These are phyloP conservation scores for Aspidapion aeneum DNA, from an alignment of 2,888 invertebrate genomes.

Conservation along the genomic window DNA sequence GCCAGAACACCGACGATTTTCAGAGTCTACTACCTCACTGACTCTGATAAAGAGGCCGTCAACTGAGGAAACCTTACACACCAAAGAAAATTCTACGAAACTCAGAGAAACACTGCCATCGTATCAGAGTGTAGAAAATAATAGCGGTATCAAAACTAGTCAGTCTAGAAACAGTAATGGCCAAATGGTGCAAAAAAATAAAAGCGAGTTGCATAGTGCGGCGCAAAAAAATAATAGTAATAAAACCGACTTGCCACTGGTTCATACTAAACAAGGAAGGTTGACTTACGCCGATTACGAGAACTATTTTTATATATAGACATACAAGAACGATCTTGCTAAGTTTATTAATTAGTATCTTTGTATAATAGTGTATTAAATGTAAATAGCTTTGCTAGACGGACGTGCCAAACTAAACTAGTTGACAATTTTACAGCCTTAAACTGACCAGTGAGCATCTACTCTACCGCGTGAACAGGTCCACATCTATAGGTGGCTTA, in stretches of 20 bases:
- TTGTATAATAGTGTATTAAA: background rate
- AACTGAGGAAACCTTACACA: slow-evolving; percentile 20
- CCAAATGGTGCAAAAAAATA: slow-evolving; percentile 14
- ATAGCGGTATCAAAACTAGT: slow-evolving; percentile 4
- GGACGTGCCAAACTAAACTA: background rate
- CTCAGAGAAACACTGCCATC: no score
- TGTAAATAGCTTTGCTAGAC: background rate
- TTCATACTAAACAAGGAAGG: slow-evolving; percentile 30
- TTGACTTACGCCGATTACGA: slow-evolving; percentile 60
- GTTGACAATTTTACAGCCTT: no score
- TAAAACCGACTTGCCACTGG: background rate
- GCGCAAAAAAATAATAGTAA: slow-evolving; percentile 32
- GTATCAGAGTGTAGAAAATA: no score
- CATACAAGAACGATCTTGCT: background rate
- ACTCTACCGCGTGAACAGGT: no score
- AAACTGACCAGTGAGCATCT: no score
- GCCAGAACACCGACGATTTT: slow-evolving; percentile 17
- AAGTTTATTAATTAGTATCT: background rate
- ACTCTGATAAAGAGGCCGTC: slow-evolving; percentile 35
- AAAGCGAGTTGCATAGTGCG: background rate
- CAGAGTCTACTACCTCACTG: slow-evolving; percentile 44
- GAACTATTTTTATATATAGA: slow-evolving; percentile 62
- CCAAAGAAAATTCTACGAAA: slow-evolving; percentile 20
- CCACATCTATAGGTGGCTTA: no score
- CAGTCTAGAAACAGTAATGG: slow-evolving; percentile 9